A percentile compares a stretch with the other conserved stretches of the same genome.
Conservation (phyloP, 2,113 vertebrate species). For the Coracopsis vasa region DNA sequence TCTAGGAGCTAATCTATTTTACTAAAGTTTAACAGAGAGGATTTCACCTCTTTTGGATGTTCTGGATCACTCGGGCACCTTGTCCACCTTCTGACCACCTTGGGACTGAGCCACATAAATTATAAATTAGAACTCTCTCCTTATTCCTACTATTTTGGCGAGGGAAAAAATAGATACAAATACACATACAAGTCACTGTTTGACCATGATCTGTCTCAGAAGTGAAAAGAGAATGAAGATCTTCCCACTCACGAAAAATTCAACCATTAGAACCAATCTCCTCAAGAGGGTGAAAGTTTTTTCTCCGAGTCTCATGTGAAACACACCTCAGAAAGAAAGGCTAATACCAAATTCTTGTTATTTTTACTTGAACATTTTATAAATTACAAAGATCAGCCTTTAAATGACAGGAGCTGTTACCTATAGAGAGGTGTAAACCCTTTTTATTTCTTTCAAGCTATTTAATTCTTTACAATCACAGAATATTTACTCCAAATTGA, state of each 20-base stretch:
- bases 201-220: background rate
- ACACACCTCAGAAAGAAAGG: background rate
- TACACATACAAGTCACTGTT: background rate
- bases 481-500: background rate
- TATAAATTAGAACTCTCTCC: background rate
- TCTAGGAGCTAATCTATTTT: background rate
- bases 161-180: background rate
- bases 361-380: background rate
- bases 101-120: background rate
- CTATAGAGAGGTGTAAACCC: background rate
- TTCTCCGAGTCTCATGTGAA: background rate
- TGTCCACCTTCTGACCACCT: background rate
- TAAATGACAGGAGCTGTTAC: background rate
- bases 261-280: background rate
- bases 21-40: background rate
- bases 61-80: background rate
- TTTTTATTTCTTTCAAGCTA: background rate
- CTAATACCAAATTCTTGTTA: background rate
- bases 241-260: background rate
- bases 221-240: background rate
- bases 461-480: background rate
- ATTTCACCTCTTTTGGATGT: background rate
- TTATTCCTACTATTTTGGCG: background rate
- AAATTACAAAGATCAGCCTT: background rate
- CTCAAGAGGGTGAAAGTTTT: background rate